Conservation (phyloP, 37 sponge, comb jelly and placozoan species). For the Oopsacas minuta region DNA sequence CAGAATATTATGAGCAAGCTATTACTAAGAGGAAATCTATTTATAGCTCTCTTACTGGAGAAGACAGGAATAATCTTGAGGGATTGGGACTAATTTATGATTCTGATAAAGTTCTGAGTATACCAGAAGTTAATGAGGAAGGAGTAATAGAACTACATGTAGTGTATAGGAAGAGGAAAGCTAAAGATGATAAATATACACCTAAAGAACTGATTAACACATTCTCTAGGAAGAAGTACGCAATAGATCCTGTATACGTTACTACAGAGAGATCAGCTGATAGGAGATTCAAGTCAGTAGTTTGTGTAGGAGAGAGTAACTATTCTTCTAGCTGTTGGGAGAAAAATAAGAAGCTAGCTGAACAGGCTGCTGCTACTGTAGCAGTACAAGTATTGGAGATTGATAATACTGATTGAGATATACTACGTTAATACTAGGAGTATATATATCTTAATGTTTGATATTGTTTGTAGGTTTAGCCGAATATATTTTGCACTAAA, state of each 20-base stretch:
- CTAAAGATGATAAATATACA: not conserved
- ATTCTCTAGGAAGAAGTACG: not conserved
- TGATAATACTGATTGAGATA: too few relatives aligned
- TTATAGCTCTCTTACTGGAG: not conserved
- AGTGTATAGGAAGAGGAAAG: conserved; percentile 31
- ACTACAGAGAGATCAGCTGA: conserved; percentile 23
- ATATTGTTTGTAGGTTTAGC: too few relatives aligned
- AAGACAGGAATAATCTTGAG: not conserved
- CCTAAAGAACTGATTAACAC: conserved; percentile 23
- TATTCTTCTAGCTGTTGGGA: conserved; percentile 63
- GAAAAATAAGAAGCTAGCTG: conserved; percentile 63
- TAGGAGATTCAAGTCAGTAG: conserved; percentile 51
- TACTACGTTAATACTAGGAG: too few relatives aligned
- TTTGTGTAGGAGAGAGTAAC: conserved; percentile 30
- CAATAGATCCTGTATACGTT: not conserved
- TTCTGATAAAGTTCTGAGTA: conserved; percentile 20
- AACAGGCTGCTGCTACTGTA: conserved; percentile 65
- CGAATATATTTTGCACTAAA: too few relatives aligned
- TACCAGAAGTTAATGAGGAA: conserved; percentile 50
- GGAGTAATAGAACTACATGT: conserved; percentile 43
- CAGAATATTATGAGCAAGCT: not conserved
- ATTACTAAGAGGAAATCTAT: not conserved
- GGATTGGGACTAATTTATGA: not conserved
- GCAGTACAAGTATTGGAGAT: conserved; percentile 31
- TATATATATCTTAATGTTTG: too few relatives aligned